Evolutionary conservation across 2,797 vertebrate species (phyloP).

Genomic region (Sphaeramia orbicularis): DNA sequence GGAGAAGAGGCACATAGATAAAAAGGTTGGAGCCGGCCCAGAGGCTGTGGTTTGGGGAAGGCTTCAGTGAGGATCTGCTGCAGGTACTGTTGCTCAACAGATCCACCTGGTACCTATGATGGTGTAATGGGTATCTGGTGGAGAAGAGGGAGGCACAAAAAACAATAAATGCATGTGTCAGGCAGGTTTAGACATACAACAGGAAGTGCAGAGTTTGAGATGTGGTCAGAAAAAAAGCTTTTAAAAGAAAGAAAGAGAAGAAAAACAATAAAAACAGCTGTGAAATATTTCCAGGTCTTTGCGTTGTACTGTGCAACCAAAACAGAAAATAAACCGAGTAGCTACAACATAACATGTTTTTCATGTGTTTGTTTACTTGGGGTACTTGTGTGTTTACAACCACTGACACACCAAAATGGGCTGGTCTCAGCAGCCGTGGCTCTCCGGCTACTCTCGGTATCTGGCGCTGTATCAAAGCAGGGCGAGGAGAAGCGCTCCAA

Average conservation of each 20-base stretch:
- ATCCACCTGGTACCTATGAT: no score
- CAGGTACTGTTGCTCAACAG: neutral
- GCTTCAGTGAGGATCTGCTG: slow-evolving; percentile 64
- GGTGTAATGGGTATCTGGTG: no score
- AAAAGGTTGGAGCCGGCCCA: neutral
- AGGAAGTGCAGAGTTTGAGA: no score
- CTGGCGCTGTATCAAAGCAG: slow-evolving; percentile 79
- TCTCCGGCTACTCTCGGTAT: slow-evolving; percentile 66
- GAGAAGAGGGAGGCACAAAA: no score
- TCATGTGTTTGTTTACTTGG: slow-evolving; percentile 56
- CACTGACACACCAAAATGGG: slow-evolving; percentile 18
- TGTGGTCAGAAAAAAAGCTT: no score
- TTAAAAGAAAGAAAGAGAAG: neutral
- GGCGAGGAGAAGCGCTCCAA: slow-evolving; percentile 75
- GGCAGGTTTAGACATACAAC: no score
- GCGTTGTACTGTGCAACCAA: neutral
- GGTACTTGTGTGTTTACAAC: slow-evolving; percentile 55
- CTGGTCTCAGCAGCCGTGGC: slow-evolving; percentile 33
- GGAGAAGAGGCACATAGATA: slow-evolving; percentile 6
- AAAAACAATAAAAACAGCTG: slow-evolving; percentile 17
- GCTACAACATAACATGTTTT: slow-evolving; percentile 22
- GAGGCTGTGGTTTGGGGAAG: no score
- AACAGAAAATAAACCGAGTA: slow-evolving; percentile 30
- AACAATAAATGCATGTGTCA: no score
- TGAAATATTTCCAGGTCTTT: slow-evolving; percentile 17